phyloP scores from a whole-genome alignment of 2,888 invertebrate genomes.

The Rhagophthalmus giganteus region DNA sequence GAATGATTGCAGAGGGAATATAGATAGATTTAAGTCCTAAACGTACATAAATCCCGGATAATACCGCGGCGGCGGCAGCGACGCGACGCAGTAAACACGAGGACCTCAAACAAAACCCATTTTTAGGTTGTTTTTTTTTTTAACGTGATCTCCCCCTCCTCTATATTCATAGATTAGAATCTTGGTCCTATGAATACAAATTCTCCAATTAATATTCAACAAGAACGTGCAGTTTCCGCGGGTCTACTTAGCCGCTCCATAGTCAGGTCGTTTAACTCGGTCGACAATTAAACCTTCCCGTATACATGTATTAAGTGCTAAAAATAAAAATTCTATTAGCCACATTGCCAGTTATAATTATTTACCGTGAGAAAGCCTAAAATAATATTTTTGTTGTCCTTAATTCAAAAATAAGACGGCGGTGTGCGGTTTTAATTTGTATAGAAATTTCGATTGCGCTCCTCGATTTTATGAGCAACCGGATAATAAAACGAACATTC shows the following conservation, averaged over 20 bases:
- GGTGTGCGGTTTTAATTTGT: no score
- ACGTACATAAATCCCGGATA: constrained; percentile 18
- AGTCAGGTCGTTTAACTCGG: constrained; percentile 24
- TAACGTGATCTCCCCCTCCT: no score
- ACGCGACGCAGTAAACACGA: no score
- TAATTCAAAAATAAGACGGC: not conserved
- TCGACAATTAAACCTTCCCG: constrained; percentile 21
- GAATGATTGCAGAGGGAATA: constrained; percentile 20
- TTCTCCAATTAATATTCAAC: constrained; percentile 32
- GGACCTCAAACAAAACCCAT: no score
- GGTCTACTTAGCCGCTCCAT: constrained; percentile 14
- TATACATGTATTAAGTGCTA: constrained; percentile 21
- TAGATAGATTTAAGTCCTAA: constrained; percentile 17
- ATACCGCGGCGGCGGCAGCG: no score
- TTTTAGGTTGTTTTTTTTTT: no score
- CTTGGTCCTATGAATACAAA: constrained; percentile 30
- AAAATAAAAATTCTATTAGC: constrained; percentile 19
- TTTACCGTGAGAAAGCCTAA: constrained; percentile 7
- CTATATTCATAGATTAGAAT: constrained; percentile 24
- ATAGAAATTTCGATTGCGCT: no score
- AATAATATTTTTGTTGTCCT: not conserved
- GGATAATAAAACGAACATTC: no score
- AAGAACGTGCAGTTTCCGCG: constrained; percentile 25
- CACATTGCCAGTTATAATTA: constrained; percentile 4
- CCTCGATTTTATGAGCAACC: no score